These are phyloP conservation scores for Gasterosteus aculeatus DNA, from an alignment of 2,113 vertebrate genomes.

Conservation along the genomic window DNA sequence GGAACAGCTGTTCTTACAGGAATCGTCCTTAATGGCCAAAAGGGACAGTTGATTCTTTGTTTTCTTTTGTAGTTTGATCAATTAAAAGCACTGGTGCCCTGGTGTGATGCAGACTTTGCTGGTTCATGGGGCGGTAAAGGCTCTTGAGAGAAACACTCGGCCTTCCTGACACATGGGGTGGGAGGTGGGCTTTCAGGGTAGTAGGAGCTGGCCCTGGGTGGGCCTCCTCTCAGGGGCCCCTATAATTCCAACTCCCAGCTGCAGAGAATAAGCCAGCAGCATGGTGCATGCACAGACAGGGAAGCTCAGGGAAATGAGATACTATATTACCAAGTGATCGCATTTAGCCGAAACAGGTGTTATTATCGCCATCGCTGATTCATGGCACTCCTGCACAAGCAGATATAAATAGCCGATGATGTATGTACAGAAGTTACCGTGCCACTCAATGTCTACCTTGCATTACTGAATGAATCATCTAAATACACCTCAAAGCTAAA, in stretches of 20 bases:
- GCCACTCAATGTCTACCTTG: neutral
- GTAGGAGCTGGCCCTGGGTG: slow-evolving; percentile 67
- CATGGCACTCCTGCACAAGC: slow-evolving; percentile 34
- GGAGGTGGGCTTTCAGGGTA: slow-evolving; percentile 56
- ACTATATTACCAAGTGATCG: slow-evolving; percentile 49
- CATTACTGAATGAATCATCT: slow-evolving; percentile 7
- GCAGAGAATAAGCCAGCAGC: slow-evolving; percentile 66
- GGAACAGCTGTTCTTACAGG: slow-evolving; percentile 59
- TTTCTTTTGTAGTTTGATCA: slow-evolving; percentile 70
- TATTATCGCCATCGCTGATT: slow-evolving; percentile 37
- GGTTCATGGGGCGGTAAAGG: slow-evolving; percentile 61
- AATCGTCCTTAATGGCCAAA: slow-evolving; percentile 52
- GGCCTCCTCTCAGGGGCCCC: slow-evolving; percentile 68
- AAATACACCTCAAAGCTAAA: slow-evolving; percentile 1
- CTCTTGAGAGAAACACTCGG: slow-evolving; percentile 69
- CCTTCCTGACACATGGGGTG: slow-evolving; percentile 63
- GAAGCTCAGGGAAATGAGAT: slow-evolving; percentile 58
- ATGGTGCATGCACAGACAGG: slow-evolving; percentile 37
- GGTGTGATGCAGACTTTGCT: slow-evolving; percentile 58
- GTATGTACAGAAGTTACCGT: slow-evolving; percentile 16
- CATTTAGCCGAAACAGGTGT: slow-evolving; percentile 55
- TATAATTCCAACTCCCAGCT: slow-evolving; percentile 71
- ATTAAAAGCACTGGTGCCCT: slow-evolving; percentile 69
- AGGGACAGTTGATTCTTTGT: slow-evolving; percentile 54
- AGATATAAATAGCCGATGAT: slow-evolving; percentile 15